These are phyloP conservation scores for Aeoliscus strigatus DNA, from an alignment of 2,797 vertebrate genomes.

Conservation along the genomic window DNA sequence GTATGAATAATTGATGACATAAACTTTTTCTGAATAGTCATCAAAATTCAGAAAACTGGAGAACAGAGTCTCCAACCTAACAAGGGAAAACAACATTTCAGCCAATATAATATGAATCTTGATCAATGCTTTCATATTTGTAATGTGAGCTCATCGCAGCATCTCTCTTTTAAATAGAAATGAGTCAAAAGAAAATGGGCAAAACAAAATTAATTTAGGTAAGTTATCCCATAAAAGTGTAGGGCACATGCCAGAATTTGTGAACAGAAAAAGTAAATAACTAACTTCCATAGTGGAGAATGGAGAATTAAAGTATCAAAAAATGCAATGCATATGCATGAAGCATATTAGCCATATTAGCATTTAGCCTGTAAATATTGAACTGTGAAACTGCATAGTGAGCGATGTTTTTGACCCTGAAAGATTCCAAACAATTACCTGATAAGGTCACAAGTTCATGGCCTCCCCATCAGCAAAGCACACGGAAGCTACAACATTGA, in stretches of 20 bases:
- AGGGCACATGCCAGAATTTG: too few species aligned
- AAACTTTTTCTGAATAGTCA: constrained; percentile 48
- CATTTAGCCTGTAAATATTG: not conserved
- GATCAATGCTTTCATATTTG: constrained; percentile 29
- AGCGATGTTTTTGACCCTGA: constrained; percentile 16
- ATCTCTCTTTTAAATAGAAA: constrained; percentile 17
- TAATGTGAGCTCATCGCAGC: constrained; percentile 16
- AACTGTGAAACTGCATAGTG: constrained; percentile 7
- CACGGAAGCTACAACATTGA: constrained; percentile 11
- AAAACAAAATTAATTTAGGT: too few species aligned
- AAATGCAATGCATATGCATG: constrained; percentile 14
- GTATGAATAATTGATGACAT: constrained; percentile 62
- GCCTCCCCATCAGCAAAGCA: constrained; percentile 18
- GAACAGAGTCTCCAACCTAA: constrained; percentile 8
- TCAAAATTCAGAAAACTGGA: constrained; percentile 42
- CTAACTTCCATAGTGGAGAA: too few species aligned
- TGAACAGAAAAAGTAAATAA: too few species aligned
- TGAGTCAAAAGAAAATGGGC: too few species aligned
- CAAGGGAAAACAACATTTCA: constrained; percentile 25
- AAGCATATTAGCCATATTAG: too few species aligned
- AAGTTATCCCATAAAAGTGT: too few species aligned
- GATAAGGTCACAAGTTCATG: constrained; percentile 49
- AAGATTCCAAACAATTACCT: constrained; percentile 30
- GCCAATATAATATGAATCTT: constrained; percentile 25
- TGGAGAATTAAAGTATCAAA: too few species aligned